Evolutionary conservation across 2,797 vertebrate species (phyloP).

Genomic region (Champsocephalus gunnari): DNA sequence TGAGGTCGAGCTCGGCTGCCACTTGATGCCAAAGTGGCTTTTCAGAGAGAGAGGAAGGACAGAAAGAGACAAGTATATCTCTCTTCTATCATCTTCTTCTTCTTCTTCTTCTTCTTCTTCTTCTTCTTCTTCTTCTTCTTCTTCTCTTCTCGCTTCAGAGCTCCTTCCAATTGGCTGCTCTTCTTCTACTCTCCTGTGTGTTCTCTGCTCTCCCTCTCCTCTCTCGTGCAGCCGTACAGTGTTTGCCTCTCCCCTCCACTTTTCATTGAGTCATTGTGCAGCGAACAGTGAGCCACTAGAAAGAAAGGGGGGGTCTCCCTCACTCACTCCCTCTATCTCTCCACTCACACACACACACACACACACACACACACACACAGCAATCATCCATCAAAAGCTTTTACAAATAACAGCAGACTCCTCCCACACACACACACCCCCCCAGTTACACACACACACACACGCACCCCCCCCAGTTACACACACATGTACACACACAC

Average conservation of each 20-base stretch:
- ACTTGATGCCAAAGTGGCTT: constrained; percentile 64
- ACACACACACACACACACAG: constrained; percentile 55
- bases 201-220: constrained; percentile 40
- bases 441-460: neutral
- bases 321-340: constrained; percentile 48
- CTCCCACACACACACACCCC: constrained; percentile 34
- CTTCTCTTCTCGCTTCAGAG: constrained; percentile 47
- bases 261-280: constrained; percentile 82
- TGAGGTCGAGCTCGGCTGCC: constrained; percentile 56
- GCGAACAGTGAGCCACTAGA: constrained; percentile 72
- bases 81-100: constrained; percentile 24
- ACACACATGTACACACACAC: neutral
- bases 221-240: constrained; percentile 68
- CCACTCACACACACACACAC: constrained; percentile 54
- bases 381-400: constrained; percentile 83
- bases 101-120: constrained; percentile 40
- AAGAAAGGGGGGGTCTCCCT: constrained; percentile 68
- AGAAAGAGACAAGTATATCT: constrained; percentile 51
- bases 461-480: constrained; percentile 8
- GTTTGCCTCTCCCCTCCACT: constrained; percentile 72
- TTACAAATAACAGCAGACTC: constrained; percentile 83
- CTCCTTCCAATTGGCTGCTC: constrained; percentile 54
- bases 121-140: constrained; percentile 5
- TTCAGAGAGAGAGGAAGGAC: constrained; percentile 30
- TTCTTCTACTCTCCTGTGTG: constrained; percentile 58